Evolutionary conservation across 2,113 vertebrate genomes (phyloP), one percentile per base, ranked within the genome.

Genomic region (Australoheros scitulus): DNA sequence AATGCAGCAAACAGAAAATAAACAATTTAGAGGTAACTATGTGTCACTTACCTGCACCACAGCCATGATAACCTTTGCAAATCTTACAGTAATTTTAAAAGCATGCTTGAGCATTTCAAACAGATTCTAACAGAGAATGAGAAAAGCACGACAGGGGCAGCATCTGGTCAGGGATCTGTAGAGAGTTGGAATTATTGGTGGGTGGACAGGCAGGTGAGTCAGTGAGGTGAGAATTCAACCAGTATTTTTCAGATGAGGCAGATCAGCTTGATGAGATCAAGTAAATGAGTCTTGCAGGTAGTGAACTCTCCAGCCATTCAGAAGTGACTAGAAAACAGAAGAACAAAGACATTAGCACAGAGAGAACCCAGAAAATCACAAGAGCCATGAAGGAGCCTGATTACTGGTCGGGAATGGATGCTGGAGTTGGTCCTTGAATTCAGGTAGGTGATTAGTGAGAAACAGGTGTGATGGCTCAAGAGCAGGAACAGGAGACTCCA

Each of bases 51-150:
- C 47, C 64, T 15, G 47, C 47, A 75, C 34, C 5, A n/a, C 20
- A 61, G 52, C 13, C n/a, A 52, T 18, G 76, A 56, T 77, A 82
- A 52, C 59, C 43, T 76, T 32, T 59, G 24, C 29, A 43, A 77
- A 68, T 47, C 22, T 15, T 22, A n/a, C n/a, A n/a, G n/a, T n/a
- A 24, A 80, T 84, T 77, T 83, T 18, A 38, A 83, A 50, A 76
- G 61, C 22, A 22, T 9, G 7, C 17, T 58, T 34, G 18, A 47
- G 64, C 22, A 47, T 41, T 47, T 38, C 36, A 1, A 38, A 38
- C 7, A 38, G 32, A 34, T 34, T 34, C 32, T 34, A 34, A 34
- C 34, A 38, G 47, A 79, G 59, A 70, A 78, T 61, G 63, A 82
- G 8, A 17, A 24, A 11, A 41, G 10, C 38, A 11, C 3, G 3